A percentile compares a stretch with the other conserved stretches of the same genome.
These are phyloP conservation scores for Anthopleura xanthogrammica DNA, from an alignment of 92 coral and sea anemone genomes.

Conservation along the genomic window DNA sequence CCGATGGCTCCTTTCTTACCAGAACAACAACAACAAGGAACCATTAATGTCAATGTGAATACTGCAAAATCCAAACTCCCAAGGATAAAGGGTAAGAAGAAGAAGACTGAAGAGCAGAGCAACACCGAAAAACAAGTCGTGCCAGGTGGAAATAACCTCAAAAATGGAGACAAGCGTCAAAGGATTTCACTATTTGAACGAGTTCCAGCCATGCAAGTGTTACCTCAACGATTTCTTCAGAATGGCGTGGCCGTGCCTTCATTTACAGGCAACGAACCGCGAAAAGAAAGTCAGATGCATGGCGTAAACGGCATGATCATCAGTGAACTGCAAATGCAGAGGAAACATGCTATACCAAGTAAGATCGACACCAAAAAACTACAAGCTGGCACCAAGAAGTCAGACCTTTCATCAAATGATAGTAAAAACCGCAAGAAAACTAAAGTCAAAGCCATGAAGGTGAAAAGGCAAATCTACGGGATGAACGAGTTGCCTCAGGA, in stretches of 20 bases:
- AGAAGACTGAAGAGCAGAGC: background rate
- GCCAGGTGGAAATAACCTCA: slow-evolving; percentile 14
- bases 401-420: slow-evolving; percentile 2
- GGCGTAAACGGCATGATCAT: slow-evolving; percentile 62
- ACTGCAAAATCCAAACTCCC: slow-evolving; percentile 61
- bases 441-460: background rate
- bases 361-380: slow-evolving; percentile 10
- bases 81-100: slow-evolving; percentile 22
- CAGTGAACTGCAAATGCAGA: slow-evolving; percentile 54
- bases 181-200: slow-evolving; percentile 67
- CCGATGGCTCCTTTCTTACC: background rate
- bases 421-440: background rate
- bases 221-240: slow-evolving; percentile 77
- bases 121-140: background rate
- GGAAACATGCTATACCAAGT: slow-evolving; percentile 56
- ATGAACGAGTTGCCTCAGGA: slow-evolving; percentile 48
- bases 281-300: slow-evolving; percentile 24
- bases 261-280: slow-evolving; percentile 36
- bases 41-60: slow-evolving; percentile 56
- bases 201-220: slow-evolving; percentile 84
- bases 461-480: slow-evolving; percentile 61
- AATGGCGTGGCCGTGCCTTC: slow-evolving; percentile 69
- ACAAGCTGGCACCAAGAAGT: slow-evolving; percentile 46
- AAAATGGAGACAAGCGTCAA: slow-evolving; percentile 35
- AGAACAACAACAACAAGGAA: slow-evolving; percentile 34